Base-by-base conservation (phyloP, 2,888 invertebrate genomes). In the Heliconius ismenius region DNA sequence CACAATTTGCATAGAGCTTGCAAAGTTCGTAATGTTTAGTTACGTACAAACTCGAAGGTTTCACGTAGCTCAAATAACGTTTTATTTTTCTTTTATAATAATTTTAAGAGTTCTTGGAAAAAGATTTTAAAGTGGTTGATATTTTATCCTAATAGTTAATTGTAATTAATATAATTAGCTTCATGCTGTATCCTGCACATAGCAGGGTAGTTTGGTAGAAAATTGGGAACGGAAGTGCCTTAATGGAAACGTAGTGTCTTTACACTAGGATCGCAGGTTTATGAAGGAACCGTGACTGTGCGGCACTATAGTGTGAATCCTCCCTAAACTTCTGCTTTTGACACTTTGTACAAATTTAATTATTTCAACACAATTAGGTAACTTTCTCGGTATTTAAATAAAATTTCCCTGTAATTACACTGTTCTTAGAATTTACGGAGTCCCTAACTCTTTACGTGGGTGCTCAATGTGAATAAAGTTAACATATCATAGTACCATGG, bases 331-430 rank as follows among this genome's bases (percentile, higher is more conserved):
- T 65, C n/a, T 15, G 15, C 18, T 67, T 18, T 15, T 7, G 15
- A 39, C 39, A 6, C 39, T 43, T 43, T 24, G 39, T 24, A 39
- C 15, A 67, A 67, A 67, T 43, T 67, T 24, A 67, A 67, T 67
- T 43, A 43, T 67, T 67, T 67, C 67, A 39, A 67, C 39, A 67
- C n/a, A 70, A 32, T 70, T 58, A 70, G 58, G n/a, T n/a, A 69
- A 69, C 21, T 69, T 49, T 15, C 54, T 70, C 54, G 32, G n/a
- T 58, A 70, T 58, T 58, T 58, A 70, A 24, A 70, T 54, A 54
- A 70, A 28, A 28, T n/a, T 54, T 54, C 28, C n/a, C 54, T 54
- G 69, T 28, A 69, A 69, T 54, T 69, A 58, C n/a, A 32, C 70
- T 58, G 58, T 70, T 67, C 67, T 13, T 24, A 39, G 15, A 67